These are phyloP conservation scores for Gyrodactylus salaris DNA, from an alignment of 1,140 invertebrate genomes.

Conservation along the genomic window DNA sequence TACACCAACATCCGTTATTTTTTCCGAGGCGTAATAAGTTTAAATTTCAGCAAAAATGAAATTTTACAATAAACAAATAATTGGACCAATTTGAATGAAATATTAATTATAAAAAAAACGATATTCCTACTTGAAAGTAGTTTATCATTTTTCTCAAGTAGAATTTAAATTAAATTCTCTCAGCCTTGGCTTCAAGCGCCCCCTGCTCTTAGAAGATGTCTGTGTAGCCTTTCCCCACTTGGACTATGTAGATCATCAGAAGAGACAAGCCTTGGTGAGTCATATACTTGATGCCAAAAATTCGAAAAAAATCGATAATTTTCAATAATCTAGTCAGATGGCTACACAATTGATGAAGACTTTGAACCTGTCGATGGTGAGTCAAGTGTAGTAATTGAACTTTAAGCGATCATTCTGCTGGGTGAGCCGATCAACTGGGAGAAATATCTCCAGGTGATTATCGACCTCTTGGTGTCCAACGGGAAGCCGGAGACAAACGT, in stretches of 20 bases:
- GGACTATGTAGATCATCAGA: slow-evolving; percentile 33
- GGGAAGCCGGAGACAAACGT: slow-evolving; percentile 20
- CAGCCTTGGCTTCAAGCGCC: slow-evolving; percentile 31
- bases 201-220: slow-evolving; percentile 29
- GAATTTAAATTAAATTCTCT: background rate
- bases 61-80: too few species aligned
- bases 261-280: slow-evolving; percentile 19
- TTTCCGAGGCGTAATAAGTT: too few species aligned
- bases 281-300: too few species aligned
- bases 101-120: background rate
- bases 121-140: background rate
- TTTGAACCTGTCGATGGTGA: slow-evolving; percentile 9
- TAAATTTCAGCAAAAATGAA: too few species aligned
- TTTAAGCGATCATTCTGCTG: slow-evolving; percentile 25
- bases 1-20: too few species aligned
- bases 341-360: background rate
- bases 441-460: slow-evolving; percentile 24
- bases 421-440: slow-evolving; percentile 32
- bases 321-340: slow-evolving; percentile 2
- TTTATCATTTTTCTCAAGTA: background rate
- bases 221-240: slow-evolving; percentile 29
- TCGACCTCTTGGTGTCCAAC: slow-evolving; percentile 12
- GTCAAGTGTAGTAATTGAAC: background rate
- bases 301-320: too few species aligned
- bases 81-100: too few species aligned